phyloP scores from a whole-genome alignment of 2,797 vertebrate species.

The Phalanger gymnotis region DNA sequence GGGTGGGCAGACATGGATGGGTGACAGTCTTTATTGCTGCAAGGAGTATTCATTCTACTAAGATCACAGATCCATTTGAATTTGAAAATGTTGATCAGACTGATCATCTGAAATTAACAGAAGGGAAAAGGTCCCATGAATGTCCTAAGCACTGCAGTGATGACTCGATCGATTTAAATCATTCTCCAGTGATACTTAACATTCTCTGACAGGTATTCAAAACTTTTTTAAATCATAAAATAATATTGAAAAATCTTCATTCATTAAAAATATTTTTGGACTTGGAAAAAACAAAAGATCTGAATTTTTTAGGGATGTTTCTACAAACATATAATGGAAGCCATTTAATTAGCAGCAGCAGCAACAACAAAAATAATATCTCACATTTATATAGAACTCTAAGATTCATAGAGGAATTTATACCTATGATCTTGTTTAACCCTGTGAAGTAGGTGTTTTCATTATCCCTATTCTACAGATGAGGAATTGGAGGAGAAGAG shows the following conservation, averaged over 20 bases:
- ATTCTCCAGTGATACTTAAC: conserved; percentile 9
- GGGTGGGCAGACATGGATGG: neutral
- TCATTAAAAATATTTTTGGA: neutral
- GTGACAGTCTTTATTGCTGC: neutral
- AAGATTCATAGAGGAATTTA: neutral
- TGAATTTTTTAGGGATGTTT: neutral
- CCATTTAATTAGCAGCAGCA: neutral
- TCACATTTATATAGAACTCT: neutral
- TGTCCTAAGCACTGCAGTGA: neutral
- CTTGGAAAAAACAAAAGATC: neutral
- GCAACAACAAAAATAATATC: neutral
- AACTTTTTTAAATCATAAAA: neutral
- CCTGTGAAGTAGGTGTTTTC: neutral
- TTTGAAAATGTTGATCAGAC: conserved; percentile 15
- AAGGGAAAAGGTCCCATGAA: neutral
- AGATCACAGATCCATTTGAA: neutral
- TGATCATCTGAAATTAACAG: conserved; percentile 20
- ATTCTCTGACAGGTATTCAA: neutral
- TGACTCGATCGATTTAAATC: neutral
- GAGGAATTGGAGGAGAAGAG: neutral
- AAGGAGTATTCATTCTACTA: neutral
- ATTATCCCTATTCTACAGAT: neutral
- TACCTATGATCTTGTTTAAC: neutral
- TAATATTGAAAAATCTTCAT: neutral
- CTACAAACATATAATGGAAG: neutral